phyloP scores from a whole-genome alignment of 2,888 invertebrate species.

The Heterodera filipjevi region DNA sequence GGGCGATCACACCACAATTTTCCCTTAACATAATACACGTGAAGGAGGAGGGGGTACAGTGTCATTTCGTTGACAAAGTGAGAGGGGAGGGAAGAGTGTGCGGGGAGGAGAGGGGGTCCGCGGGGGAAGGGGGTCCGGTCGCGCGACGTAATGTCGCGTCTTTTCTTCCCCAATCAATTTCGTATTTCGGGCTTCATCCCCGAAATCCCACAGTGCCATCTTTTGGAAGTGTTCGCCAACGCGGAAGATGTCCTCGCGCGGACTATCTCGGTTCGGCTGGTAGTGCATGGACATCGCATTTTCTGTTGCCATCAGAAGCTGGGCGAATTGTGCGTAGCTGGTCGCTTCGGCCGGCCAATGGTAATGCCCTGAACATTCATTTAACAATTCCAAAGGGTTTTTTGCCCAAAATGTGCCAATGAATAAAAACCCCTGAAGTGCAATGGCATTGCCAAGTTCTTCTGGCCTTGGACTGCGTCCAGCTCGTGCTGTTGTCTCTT shows the following conservation, averaged over 20 bases:
- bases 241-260: slow-evolving; percentile 36
- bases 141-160: too few relatives aligned
- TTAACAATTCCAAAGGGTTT: not conserved
- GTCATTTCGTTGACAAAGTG: too few relatives aligned
- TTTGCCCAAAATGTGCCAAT: slow-evolving; percentile 30
- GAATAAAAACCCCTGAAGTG: slow-evolving; percentile 39
- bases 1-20: too few relatives aligned
- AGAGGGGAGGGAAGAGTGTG: too few relatives aligned
- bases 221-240: slow-evolving; percentile 36
- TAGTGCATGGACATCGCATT: slow-evolving; percentile 48
- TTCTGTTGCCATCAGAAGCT: slow-evolving; percentile 45
- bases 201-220: too few relatives aligned
- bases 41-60: too few relatives aligned
- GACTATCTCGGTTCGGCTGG: slow-evolving; percentile 35
- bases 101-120: too few relatives aligned
- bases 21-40: too few relatives aligned
- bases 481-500: slow-evolving; percentile 37
- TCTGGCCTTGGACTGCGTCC: slow-evolving; percentile 21
- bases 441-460: slow-evolving; percentile 36
- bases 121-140: too few relatives aligned
- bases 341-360: slow-evolving; percentile 25
- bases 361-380: slow-evolving; percentile 30
- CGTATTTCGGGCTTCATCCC: too few relatives aligned
- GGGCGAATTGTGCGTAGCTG: slow-evolving; percentile 22
- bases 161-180: too few relatives aligned